phyloP scores from a whole-genome alignment of 1,140 invertebrate genomes.

The Pseudomyrmex cubaensis region DNA sequence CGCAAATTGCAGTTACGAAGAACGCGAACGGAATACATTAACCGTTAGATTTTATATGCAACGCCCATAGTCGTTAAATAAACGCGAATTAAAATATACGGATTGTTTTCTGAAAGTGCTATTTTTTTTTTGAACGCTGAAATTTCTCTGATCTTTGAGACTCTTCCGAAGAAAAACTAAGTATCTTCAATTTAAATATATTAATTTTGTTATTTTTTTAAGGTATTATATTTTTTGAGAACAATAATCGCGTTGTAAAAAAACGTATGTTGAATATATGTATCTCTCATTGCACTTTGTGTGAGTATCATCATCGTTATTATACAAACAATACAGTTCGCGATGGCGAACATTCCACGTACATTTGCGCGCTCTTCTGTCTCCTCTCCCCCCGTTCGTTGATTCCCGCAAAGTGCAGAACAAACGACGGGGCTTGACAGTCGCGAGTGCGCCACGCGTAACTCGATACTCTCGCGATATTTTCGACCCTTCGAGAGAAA shows the following conservation, averaged over 20 bases:
- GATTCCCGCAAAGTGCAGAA: constrained; percentile 26
- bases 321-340: constrained; percentile 15
- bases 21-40: constrained; percentile 53
- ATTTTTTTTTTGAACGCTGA: neutral
- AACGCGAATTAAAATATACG: constrained; percentile 30
- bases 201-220: no score
- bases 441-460: constrained; percentile 40
- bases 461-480: constrained; percentile 51
- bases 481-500: constrained; percentile 51
- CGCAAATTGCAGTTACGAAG: constrained; percentile 44
- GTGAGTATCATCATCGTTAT: constrained; percentile 1
- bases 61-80: constrained; percentile 13
- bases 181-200: no score
- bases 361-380: constrained; percentile 16
- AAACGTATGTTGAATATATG: neutral
- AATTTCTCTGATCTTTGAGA: neutral
- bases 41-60: constrained; percentile 25
- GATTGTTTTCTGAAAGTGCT: neutral
- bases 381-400: neutral
- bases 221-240: no score
- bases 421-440: constrained; percentile 47
- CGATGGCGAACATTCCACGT: constrained; percentile 18
- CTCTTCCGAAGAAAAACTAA: neutral
- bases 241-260: neutral
- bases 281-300: neutral